Base-by-base conservation (phyloP, 2,888 invertebrate genomes). In the Caenorhabditis imperialis region DNA sequence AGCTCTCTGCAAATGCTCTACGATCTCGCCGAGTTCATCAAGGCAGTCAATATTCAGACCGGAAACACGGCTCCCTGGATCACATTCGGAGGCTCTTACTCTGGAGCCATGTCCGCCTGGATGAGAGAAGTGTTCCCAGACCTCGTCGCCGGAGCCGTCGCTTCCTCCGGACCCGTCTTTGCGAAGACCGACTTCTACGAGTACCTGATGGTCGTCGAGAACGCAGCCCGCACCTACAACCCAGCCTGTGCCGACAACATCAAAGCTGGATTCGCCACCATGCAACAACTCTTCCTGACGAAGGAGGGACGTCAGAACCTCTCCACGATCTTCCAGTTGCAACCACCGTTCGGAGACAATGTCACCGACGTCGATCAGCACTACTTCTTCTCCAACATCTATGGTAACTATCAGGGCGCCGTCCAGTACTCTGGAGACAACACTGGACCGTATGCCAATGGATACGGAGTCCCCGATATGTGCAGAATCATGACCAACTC, bases 371-470 rank as follows among this genome's bases (percentile, higher is more conserved):
- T 86, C 27, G 90, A 90, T 75, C 91, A 94, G 18, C 91, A 93
- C 0, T 95, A 93, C 88, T 92, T 97, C 61, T 94, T 92, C 88
- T 93, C 92, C 87, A 92, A 91, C n/a, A 89, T 96, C 37, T 93
- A 95, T 0, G 93, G 92, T 87, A 92, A 91, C 18, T 94, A 96
- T 89, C 95, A 94, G 51, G 94, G 92, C 38, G 91, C 96, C 35
- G 95, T 96, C 0, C 96, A 97, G 87, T 97, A 96, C 88, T 96
- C 96, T 88, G 93, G 94, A 88, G 96, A 96, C 87, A 96, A 96
- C 88, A 91, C 95, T 27, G 92, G 92, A 45, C 40, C 67, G 22
- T 77, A 73, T 20, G 73, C 78, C 12, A 51, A 53, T 12, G 71
- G 74, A 30, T 90, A 94, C 12, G 94, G 95, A 2, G 93, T 96